Evolutionary conservation across 2,888 invertebrate genomes (phyloP).

Genomic region (Lycaena phlaeas): DNA sequence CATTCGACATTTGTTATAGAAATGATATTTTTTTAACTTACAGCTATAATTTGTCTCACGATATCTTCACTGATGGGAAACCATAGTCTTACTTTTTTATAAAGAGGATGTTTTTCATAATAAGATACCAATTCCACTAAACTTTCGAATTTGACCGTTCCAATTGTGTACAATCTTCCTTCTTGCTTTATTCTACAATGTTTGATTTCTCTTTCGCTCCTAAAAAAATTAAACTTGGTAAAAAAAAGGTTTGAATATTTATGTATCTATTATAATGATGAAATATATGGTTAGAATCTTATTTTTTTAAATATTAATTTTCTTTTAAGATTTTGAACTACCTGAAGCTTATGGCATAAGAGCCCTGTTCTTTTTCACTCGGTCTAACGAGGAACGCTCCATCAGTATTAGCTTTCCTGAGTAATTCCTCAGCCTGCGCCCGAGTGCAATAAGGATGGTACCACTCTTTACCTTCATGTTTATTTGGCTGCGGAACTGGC

Average conservation of each 20-base stretch:
- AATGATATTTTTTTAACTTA: slow-evolving; percentile 54
- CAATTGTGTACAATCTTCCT: slow-evolving; percentile 91
- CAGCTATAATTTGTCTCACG: slow-evolving; percentile 75
- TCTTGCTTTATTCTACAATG: slow-evolving; percentile 96
- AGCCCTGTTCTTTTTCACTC: slow-evolving; percentile 87
- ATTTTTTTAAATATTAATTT: too few relatives aligned
- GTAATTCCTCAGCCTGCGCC: slow-evolving; percentile 88
- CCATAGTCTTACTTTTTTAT: slow-evolving; percentile 90
- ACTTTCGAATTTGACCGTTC: slow-evolving; percentile 94
- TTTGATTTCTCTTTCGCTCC: slow-evolving; percentile 94
- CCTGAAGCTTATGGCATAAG: slow-evolving; percentile 96
- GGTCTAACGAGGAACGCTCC: slow-evolving; percentile 96
- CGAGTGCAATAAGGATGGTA: slow-evolving; percentile 88
- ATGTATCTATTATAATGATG: too few relatives aligned
- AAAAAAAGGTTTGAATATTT: too few relatives aligned
- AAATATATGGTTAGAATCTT: too few relatives aligned
- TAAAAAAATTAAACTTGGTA: slow-evolving; percentile 39
- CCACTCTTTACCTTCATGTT: slow-evolving; percentile 95
- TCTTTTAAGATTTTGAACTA: too few relatives aligned
- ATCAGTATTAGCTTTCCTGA: slow-evolving; percentile 87
- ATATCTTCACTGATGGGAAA: slow-evolving; percentile 87
- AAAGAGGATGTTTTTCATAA: slow-evolving; percentile 92
- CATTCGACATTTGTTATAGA: too few relatives aligned
- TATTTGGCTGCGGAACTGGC: slow-evolving; percentile 95
- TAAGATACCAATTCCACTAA: slow-evolving; percentile 94